Percentiles rank a stretch among this genome's conserved stretches.
Evolutionary conservation across 2,797 vertebrate species (phyloP).

Genomic region (Ficedula albicollis): DNA sequence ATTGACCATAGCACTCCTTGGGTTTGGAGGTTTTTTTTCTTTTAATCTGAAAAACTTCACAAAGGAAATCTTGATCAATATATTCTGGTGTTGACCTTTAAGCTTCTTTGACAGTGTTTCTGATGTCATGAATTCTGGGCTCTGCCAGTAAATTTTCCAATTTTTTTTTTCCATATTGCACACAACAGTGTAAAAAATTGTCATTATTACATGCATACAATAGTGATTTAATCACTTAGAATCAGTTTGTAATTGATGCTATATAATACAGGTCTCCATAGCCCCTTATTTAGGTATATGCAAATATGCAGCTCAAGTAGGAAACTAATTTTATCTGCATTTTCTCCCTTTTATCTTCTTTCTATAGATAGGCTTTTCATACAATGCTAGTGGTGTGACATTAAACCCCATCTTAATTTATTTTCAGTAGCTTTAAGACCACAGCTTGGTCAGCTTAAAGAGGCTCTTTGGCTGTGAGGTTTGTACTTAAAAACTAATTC

Average conservation of each 20-base stretch:
- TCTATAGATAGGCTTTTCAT: background rate
- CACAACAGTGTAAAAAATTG: background rate
- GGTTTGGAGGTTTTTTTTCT: no score
- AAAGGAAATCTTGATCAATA: background rate
- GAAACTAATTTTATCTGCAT: background rate
- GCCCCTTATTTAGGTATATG: background rate
- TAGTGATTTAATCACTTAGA: background rate
- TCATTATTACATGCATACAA: background rate
- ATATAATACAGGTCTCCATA: background rate
- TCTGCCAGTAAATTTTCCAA: background rate
- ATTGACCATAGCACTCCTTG: background rate
- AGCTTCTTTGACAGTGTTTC: background rate
- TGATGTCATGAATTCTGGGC: background rate
- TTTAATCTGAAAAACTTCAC: background rate
- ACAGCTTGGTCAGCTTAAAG: background rate
- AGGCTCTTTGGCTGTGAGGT: background rate
- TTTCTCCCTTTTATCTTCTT: background rate
- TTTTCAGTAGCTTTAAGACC: background rate
- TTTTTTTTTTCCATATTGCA: background rate
- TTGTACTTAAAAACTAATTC: background rate
- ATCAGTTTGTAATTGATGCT: background rate
- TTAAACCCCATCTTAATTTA: background rate
- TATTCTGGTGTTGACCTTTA: background rate
- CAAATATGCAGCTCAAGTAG: background rate
- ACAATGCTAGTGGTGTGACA: background rate